These are phyloP conservation scores for Regulus satrapa DNA, from an alignment of 2,113 vertebrate species.

Conservation along the genomic window DNA sequence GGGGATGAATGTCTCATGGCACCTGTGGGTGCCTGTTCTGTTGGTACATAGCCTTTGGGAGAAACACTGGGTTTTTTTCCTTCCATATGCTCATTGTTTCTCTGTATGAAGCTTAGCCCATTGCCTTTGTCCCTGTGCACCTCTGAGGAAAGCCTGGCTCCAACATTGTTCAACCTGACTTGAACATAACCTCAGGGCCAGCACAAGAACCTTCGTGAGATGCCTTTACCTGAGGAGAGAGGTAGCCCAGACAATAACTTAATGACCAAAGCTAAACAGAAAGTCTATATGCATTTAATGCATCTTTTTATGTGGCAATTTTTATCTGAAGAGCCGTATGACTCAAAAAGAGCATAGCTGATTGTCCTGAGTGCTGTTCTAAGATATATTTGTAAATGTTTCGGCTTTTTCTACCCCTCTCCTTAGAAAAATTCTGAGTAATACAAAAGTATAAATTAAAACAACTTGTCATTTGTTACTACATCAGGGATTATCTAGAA, in stretches of 20 bases:
- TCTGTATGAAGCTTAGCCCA: not conserved
- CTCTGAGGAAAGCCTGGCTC: not conserved
- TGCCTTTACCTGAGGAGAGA: not conserved
- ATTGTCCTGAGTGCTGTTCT: not conserved
- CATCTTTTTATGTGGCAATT: not conserved
- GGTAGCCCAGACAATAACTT: not conserved
- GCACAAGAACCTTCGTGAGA: not conserved
- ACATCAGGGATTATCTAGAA: not conserved
- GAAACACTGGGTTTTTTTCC: not conserved
- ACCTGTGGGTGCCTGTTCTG: not conserved
- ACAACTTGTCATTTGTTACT: not conserved
- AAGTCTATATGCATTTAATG: not conserved
- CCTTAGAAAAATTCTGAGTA: not conserved
- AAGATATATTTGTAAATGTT: not conserved
- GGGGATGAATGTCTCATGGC: not conserved
- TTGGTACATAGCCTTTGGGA: not conserved
- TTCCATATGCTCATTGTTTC: accelerated
- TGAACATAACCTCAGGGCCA: not conserved
- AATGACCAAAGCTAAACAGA: not conserved
- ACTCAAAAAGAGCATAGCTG: not conserved
- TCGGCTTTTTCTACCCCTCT: not conserved
- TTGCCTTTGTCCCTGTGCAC: not conserved
- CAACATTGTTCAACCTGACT: not conserved
- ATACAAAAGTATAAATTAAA: not conserved
- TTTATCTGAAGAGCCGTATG: not conserved